Evolutionary conservation across 2,113 vertebrate species (phyloP), one percentile per base, ranked within the genome.

Genomic region (Circaetus cinerascens): DNA sequence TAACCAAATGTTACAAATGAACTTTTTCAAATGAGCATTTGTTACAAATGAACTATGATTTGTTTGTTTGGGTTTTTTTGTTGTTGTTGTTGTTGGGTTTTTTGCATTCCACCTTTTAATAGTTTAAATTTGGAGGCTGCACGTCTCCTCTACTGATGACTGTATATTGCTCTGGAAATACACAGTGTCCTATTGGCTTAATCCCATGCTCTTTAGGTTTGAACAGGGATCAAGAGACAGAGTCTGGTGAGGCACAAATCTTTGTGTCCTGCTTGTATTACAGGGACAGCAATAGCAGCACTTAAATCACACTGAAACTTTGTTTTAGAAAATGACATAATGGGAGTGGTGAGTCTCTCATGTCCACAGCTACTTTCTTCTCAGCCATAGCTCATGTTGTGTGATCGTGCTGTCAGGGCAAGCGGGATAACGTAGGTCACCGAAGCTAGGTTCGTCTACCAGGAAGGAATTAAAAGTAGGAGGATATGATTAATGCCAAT

Each of bases 401-500:
- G 50, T 60, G 87, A 91, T 81, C 29, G 6, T 40, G 40, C 81
- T 73, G 82, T 93, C 86, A 86, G 81, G 32, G 45, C 57, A 76
- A 82, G 71, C 0, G 0, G 93, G 66, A 93, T 91, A 96, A 69
- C 1, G 2, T 87, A 85, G 62, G 64, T 78, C 0, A 3, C 66
- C 88, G 74, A 75, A 94, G 77, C 38, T 69, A 57, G 29, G 41
- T 81, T 96, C 5, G 50, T 34, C 79, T 91, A 95, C 76, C 56
- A 78, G 85, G 60, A 90, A 86, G n/a, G 73, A 95, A 95, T 96
- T 95, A 94, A 85, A 92, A 91, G 40, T 86, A 63, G 88, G 93
- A 95, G 88, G 66, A 78, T 91, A 60, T 97, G 93, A 95, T 95
- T 95, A 97, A 96, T 89, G 86, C 69, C 68, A 88, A 67, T 93